Base-by-base conservation (phyloP, 2,113 vertebrate species). In the Helogale parvula region DNA sequence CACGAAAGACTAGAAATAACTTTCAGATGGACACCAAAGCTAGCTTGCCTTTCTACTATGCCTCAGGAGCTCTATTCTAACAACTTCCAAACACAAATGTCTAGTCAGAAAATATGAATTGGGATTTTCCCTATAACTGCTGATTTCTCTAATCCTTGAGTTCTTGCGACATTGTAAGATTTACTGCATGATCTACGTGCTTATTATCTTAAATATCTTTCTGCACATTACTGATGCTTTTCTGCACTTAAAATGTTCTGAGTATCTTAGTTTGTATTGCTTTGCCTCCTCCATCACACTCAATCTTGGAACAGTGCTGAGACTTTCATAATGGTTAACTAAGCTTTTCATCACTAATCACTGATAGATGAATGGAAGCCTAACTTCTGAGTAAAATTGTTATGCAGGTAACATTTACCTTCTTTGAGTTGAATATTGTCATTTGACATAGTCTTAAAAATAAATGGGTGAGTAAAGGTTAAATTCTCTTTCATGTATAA, bases 1-100 rank as follows among this genome's bases (percentile, higher is more conserved):
- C 7, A n/a, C 84, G 63, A 52, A 94, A 90, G 47, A 85, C 47
- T 76, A 94, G 47, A 95, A 29, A 93, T 84, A 93, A 92, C 69
- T 90, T 31, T n/a, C 25, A 85, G 23, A 19, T 50, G 35, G 33
- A 41, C 12, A 66, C 8, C 21, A 88, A 87, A 16, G 47, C 35
- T 90, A 27, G 38, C 13, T 63, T 92, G 47, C 38, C 19, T 76
- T 92, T 92, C 35, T 92, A 25, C 33, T 84, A 68, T 5, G 3
- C 11, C 25, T 94, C 2, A 27, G 60, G 7, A 38, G 19, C 33
- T 72, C 10, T 41, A 41, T 54, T 82, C 45, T 69, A 94, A 6
- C 21, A 38, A 35, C 8, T 29, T 83, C 52, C 17, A 72, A 88
- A 60, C 71, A 69, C 17, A 74, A 85, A 86, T 12, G 11, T 47